phyloP scores from a whole-genome alignment of 2,113 vertebrate genomes.

The Stegastes partitus region DNA sequence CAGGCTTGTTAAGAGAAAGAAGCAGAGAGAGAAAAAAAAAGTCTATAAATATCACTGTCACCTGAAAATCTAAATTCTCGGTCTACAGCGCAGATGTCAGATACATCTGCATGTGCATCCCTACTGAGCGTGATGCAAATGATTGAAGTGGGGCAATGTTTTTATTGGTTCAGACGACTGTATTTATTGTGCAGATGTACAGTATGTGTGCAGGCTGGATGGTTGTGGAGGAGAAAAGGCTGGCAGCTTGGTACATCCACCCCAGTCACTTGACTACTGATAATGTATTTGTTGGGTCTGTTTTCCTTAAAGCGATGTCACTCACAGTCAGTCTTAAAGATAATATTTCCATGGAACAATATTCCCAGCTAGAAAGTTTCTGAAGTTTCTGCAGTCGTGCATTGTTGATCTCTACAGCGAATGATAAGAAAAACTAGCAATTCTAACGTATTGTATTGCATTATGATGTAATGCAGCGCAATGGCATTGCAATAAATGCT shows the following conservation, averaged over 20 bases:
- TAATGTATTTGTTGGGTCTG: neutral
- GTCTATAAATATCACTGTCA: slow-evolving; percentile 43
- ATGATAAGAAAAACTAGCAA: neutral
- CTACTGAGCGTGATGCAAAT: slow-evolving; percentile 23
- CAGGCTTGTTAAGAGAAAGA: slow-evolving; percentile 19
- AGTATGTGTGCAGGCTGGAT: neutral
- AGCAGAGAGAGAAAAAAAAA: slow-evolving; percentile 14
- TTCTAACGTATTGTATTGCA: neutral
- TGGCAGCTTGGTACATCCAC: too few relatives aligned
- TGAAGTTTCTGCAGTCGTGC: neutral
- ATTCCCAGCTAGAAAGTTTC: too few relatives aligned
- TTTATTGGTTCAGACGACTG: slow-evolving; percentile 38
- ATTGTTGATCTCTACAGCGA: neutral
- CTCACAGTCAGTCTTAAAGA: neutral
- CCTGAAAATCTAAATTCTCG: slow-evolving; percentile 9
- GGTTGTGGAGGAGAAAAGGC: neutral
- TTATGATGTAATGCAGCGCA: slow-evolving; percentile 36
- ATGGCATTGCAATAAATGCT: neutral
- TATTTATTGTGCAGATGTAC: slow-evolving; percentile 4
- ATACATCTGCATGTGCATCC: slow-evolving; percentile 32
- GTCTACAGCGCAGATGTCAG: slow-evolving; percentile 42
- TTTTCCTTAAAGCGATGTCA: neutral
- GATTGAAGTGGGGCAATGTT: slow-evolving; percentile 58
- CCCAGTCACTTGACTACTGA: neutral
- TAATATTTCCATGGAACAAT: neutral